These are phyloP conservation scores for Ceratoteleas bidentatus DNA, from an alignment of 1,140 invertebrate species.

Conservation along the genomic window DNA sequence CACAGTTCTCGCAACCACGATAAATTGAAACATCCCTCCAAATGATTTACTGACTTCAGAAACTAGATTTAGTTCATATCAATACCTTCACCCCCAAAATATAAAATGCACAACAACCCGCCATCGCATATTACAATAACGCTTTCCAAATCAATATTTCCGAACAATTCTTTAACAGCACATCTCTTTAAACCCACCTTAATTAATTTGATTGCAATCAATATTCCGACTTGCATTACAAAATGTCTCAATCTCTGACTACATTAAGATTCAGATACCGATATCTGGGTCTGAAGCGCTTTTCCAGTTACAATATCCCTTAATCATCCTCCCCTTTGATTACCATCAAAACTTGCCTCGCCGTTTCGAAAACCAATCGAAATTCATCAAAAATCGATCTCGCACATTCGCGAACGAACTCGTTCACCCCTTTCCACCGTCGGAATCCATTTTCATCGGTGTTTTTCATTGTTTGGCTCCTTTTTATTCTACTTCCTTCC, in stretches of 20 bases:
- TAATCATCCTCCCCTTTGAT: constrained; percentile 13
- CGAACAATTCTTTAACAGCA: not conserved
- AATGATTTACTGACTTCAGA: too few species aligned
- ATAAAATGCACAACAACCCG: not conserved
- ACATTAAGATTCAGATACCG: constrained; percentile 36
- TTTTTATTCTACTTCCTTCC: too few species aligned
- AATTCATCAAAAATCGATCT: not conserved
- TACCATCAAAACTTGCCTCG: not conserved
- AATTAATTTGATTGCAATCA: constrained; percentile 34
- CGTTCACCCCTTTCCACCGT: too few species aligned
- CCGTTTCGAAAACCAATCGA: not conserved
- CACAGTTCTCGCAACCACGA: too few species aligned
- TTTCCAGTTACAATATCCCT: constrained; percentile 8
- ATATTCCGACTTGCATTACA: constrained; percentile 21
- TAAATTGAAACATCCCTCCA: too few species aligned
- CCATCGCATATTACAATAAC: not conserved
- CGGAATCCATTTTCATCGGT: too few species aligned
- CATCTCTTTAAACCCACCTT: not conserved
- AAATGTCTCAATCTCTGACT: constrained; percentile 30
- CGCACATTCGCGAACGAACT: not conserved
- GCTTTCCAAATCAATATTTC: not conserved
- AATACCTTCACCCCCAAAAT: too few species aligned
- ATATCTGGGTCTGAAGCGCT: constrained; percentile 17
- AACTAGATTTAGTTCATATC: too few species aligned
- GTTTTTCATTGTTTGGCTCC: too few species aligned